A percentile compares a stretch with the other conserved stretches of the same genome.
Evolutionary conservation across 2,113 vertebrate genomes (phyloP).

Genomic region (Anoplopoma fimbria): DNA sequence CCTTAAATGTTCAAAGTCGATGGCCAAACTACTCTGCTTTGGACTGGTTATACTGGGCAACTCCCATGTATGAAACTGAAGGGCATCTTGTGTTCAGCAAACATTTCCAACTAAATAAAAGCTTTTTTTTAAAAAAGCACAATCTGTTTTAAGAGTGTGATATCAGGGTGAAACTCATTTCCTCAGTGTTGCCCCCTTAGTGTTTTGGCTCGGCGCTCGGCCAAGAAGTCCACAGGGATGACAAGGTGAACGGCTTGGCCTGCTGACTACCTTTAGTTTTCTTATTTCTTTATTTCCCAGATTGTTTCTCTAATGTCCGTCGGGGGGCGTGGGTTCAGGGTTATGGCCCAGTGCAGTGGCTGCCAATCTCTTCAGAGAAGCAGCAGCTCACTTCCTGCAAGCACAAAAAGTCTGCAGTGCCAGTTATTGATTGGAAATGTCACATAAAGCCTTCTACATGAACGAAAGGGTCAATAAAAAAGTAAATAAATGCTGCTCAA

Average conservation of each 20-base stretch:
- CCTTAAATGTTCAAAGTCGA: background rate
- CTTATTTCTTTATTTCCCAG: conserved; percentile 60
- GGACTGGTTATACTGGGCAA: background rate
- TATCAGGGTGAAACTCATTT: conserved; percentile 67
- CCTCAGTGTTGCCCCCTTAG: conserved; percentile 30
- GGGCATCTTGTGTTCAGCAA: conserved; percentile 39
- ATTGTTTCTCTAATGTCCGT: conserved; percentile 58
- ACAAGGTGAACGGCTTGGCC: conserved; percentile 57
- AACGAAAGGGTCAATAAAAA: conserved; percentile 11
- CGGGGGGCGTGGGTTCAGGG: conserved; percentile 5
- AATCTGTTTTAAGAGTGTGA: conserved; percentile 24
- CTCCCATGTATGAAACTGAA: conserved; percentile 24
- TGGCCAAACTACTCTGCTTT: background rate
- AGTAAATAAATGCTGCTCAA: conserved; percentile 10
- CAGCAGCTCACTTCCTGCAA: conserved; percentile 33
- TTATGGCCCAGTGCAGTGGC: conserved; percentile 16
- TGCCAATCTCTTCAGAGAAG: conserved; percentile 61
- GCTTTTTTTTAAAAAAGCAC: background rate
- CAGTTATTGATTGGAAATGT: conserved; percentile 59
- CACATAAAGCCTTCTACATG: conserved; percentile 32
- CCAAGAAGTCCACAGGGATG: conserved; percentile 56
- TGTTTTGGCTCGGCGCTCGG: conserved; percentile 29
- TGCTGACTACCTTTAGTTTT: conserved; percentile 42
- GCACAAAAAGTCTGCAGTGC: conserved; percentile 32
- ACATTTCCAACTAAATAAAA: conserved; percentile 34